These are phyloP conservation scores for Danio rerio DNA, from an alignment of 2,113 vertebrate species.

Conservation along the genomic window DNA sequence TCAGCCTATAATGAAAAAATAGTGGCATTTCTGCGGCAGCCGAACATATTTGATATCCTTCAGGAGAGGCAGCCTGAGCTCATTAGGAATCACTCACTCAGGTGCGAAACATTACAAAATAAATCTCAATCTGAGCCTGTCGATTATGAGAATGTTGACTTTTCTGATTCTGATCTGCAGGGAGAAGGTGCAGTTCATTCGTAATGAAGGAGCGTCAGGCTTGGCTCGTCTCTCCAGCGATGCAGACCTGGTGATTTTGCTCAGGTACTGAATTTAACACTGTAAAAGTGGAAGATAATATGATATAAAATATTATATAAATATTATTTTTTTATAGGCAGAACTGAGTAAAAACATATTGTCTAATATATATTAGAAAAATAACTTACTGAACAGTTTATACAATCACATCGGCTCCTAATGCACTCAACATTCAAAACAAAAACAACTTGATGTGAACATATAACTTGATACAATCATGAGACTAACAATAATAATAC, in stretches of 20 bases:
- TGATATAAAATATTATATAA: neutral
- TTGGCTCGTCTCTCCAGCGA: conserved; percentile 95
- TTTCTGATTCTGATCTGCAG: conserved; percentile 80
- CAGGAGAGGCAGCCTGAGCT: conserved; percentile 94
- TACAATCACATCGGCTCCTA: too few species aligned
- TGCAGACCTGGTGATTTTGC: conserved; percentile 96
- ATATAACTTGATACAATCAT: too few species aligned
- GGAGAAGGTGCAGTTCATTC: conserved; percentile 86
- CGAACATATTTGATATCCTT: conserved; percentile 95
- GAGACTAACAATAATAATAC: too few species aligned
- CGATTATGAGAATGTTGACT: neutral
- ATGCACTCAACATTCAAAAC: too few species aligned
- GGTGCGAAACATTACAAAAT: conserved; percentile 72
- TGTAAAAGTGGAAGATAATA: neutral
- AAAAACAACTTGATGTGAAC: too few species aligned
- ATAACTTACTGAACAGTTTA: too few species aligned
- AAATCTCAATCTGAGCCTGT: neutral
- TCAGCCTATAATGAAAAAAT: conserved; percentile 97
- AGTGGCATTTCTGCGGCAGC: conserved; percentile 93
- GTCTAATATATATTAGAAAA: too few species aligned
- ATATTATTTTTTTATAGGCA: too few species aligned
- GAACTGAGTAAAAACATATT: too few species aligned
- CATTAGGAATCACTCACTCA: conserved; percentile 93
- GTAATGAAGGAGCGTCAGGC: conserved; percentile 91
- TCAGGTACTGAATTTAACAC: conserved; percentile 79